phyloP scores from a whole-genome alignment of 2,797 vertebrate species.

The Cyclura pinguis region DNA sequence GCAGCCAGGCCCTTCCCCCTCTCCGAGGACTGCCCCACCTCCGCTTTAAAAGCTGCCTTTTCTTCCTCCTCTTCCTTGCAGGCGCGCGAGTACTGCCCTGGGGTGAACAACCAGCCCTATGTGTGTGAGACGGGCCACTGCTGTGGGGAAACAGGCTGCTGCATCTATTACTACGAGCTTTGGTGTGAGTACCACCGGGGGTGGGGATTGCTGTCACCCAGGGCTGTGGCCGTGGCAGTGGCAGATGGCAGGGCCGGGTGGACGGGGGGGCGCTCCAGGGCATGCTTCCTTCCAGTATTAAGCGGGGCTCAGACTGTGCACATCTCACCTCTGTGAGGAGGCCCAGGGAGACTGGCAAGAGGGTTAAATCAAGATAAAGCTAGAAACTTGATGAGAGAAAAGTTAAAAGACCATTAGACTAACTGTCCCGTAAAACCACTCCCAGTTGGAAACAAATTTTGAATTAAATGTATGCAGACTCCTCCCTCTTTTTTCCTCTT shows the following conservation, averaged over 20 bases:
- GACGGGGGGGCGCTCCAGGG: too few relatives aligned
- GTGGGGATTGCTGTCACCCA: fast-evolving
- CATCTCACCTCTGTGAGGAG: too few relatives aligned
- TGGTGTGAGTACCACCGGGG: slow-evolving; percentile 88
- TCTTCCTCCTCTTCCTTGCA: slow-evolving; percentile 26
- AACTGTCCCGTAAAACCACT: too few relatives aligned
- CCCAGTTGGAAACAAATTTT: too few relatives aligned
- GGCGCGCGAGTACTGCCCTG: slow-evolving; percentile 87
- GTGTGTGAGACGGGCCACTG: slow-evolving; percentile 94
- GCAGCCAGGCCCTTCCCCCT: background rate
- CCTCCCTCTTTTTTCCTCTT: slow-evolving; percentile 7
- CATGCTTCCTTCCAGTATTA: background rate
- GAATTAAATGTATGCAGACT: background rate
- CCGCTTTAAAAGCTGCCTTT: fast-evolving
- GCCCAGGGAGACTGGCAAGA: too few relatives aligned
- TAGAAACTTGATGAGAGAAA: too few relatives aligned
- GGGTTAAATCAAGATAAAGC: too few relatives aligned
- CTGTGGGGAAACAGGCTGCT: slow-evolving; percentile 95
- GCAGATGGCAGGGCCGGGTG: too few relatives aligned
- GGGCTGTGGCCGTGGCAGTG: too few relatives aligned
- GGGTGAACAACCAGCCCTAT: slow-evolving; percentile 88
- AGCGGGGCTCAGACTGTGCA: background rate
- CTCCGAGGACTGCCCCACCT: too few relatives aligned
- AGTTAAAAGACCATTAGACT: too few relatives aligned
- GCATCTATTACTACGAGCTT: slow-evolving; percentile 94